phyloP scores from a whole-genome alignment of 2,888 invertebrate species.

The Hirtodrosophila alboralis region DNA sequence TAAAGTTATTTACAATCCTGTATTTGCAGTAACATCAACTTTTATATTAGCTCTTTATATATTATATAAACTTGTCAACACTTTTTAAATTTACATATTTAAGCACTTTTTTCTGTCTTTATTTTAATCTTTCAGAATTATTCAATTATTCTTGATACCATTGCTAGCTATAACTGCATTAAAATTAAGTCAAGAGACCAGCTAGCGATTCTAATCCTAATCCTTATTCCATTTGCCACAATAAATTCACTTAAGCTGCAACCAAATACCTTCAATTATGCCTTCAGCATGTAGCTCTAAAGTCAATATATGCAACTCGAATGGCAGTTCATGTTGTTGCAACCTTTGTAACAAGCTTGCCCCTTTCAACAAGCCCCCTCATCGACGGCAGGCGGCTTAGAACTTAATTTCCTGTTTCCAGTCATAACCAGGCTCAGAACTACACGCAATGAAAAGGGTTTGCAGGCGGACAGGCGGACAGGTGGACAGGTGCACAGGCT shows the following conservation, averaged over 20 bases:
- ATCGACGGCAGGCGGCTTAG: conserved; percentile 45
- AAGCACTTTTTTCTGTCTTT: too few species aligned
- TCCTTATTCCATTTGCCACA: conserved; percentile 44
- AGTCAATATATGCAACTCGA: conserved; percentile 32
- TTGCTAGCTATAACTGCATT: neutral
- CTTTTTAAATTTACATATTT: too few species aligned
- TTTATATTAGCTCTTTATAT: too few species aligned
- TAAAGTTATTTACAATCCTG: too few species aligned
- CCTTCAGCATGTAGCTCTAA: conserved; percentile 35
- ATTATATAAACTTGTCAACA: too few species aligned
- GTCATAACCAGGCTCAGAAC: conserved; percentile 45
- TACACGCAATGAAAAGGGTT: conserved; percentile 17
- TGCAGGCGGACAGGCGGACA: conserved; percentile 1
- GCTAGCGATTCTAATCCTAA: conserved; percentile 3
- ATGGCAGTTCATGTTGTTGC: conserved; percentile 35
- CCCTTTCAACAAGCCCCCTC: neutral
- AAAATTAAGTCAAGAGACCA: neutral
- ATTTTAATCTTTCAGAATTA: neutral
- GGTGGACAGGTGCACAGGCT: neutral
- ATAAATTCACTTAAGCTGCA: conserved; percentile 56
- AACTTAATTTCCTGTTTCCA: conserved; percentile 67
- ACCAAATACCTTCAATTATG: conserved; percentile 63
- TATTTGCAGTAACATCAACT: too few species aligned
- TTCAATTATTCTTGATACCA: neutral
- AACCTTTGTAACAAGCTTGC: conserved; percentile 8